These are phyloP conservation scores for Halichoerus grypus DNA, from an alignment of 2,113 vertebrate genomes.

Conservation along the genomic window DNA sequence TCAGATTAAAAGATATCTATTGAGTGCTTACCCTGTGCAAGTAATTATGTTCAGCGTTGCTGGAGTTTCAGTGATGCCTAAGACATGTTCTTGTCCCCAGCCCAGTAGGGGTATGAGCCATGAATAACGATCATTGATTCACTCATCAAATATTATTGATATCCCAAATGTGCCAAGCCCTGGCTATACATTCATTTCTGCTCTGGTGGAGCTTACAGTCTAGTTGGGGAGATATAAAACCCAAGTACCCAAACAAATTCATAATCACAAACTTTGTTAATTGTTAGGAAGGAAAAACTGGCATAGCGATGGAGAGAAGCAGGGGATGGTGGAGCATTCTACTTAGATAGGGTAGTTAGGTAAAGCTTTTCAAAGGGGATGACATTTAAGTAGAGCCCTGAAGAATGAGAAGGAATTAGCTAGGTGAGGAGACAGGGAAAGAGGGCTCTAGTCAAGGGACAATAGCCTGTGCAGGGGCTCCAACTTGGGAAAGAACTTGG, in stretches of 20 bases:
- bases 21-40: not conserved
- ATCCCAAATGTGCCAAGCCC: not conserved
- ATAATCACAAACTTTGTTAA: not conserved
- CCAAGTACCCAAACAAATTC: not conserved
- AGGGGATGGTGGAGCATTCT: too few species aligned
- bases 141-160: not conserved
- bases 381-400: not conserved
- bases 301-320: not conserved
- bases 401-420: not conserved
- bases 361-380: not conserved
- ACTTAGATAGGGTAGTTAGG: not conserved
- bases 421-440: not conserved
- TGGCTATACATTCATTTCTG: not conserved
- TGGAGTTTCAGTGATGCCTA: not conserved
- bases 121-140: not conserved
- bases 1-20: not conserved
- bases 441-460: not conserved
- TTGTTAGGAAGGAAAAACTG: not conserved
- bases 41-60: not conserved
- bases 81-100: not conserved
- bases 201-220: not conserved
- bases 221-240: not conserved
- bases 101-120: not conserved
- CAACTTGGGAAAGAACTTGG: not conserved
- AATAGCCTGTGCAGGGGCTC: not conserved